A percentile compares a stretch with the other conserved stretches of the same genome.
These are phyloP conservation scores for Orcinus orca DNA, from an alignment of 2,113 vertebrate species.

Conservation along the genomic window DNA sequence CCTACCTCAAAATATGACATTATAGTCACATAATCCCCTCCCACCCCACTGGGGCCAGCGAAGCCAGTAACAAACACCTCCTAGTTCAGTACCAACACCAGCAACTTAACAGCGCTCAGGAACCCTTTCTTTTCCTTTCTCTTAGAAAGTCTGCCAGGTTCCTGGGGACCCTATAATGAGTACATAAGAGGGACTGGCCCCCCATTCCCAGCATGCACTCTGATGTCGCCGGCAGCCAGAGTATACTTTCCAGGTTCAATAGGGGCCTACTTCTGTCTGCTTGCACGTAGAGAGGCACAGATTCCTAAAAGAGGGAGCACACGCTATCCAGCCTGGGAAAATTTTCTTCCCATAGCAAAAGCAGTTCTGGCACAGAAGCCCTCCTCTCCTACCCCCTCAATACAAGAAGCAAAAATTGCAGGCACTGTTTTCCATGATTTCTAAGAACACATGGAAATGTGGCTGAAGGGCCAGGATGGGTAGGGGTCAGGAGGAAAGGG, in stretches of 20 bases:
- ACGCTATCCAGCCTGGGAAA: background rate
- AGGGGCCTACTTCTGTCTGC: background rate
- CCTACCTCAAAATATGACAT: conserved; percentile 61
- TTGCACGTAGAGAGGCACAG: background rate
- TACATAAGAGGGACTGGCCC: conserved; percentile 1
- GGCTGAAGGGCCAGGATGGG: background rate
- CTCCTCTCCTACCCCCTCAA: conserved; percentile 11
- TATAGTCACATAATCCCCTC: conserved; percentile 47
- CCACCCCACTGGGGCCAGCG: conserved; percentile 49
- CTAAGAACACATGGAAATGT: conserved; percentile 10
- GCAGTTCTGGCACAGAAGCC: background rate
- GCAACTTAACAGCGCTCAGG: conserved; percentile 75
- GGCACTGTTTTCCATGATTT: conserved; percentile 61
- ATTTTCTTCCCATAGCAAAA: background rate
- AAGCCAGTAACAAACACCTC: conserved; percentile 77
- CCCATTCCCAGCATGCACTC: background rate
- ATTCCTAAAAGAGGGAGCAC: background rate
- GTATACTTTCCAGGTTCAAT: background rate
- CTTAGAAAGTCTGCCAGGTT: conserved; percentile 79
- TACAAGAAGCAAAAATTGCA: conserved; percentile 43
- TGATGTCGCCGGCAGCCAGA: background rate
- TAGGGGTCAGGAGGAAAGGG: background rate
- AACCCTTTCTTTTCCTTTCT: conserved; percentile 59
- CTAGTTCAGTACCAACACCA: conserved; percentile 77
- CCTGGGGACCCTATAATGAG: conserved; percentile 71